Percentiles rank a stretch among this genome's conserved stretches.
phyloP scores from a whole-genome alignment of 2,113 vertebrate genomes.

The Tapirus terrestris region DNA sequence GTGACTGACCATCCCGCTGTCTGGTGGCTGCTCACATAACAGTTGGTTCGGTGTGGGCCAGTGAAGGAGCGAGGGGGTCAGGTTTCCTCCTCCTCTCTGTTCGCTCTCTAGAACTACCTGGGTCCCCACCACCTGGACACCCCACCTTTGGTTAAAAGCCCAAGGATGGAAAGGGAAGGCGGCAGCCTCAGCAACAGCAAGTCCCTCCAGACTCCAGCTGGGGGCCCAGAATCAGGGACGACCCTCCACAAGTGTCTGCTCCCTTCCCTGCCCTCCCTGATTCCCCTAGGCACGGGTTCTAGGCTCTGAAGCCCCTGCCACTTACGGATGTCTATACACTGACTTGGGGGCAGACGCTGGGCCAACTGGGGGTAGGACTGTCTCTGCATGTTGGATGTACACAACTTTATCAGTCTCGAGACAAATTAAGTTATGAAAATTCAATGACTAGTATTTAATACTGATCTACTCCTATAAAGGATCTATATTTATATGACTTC shows the following conservation, averaged over 20 bases:
- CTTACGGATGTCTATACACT: background rate
- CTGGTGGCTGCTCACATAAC: rapidly evolving
- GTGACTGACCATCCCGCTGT: rapidly evolving
- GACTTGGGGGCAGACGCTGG: background rate
- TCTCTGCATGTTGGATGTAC: background rate
- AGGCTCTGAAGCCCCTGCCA: background rate
- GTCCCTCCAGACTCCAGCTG: background rate
- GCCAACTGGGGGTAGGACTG: background rate
- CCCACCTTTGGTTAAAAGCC: background rate
- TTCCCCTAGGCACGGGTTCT: background rate
- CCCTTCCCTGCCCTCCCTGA: background rate
- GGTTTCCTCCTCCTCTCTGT: background rate
- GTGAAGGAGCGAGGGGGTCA: background rate
- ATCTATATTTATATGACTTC: conserved; percentile 38
- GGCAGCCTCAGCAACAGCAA: background rate
- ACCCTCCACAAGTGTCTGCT: background rate
- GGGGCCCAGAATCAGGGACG: background rate
- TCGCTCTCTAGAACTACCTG: rapidly evolving
- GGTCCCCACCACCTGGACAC: background rate
- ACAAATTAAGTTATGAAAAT: conserved; percentile 12
- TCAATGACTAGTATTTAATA: conserved; percentile 55
- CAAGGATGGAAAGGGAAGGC: background rate
- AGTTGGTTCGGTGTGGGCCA: background rate
- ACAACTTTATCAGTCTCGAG: background rate
- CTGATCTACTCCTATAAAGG: conserved; percentile 33